Evolutionary conservation across 1,140 invertebrate genomes (phyloP), one percentile per base, ranked within the genome.

Genomic region (Leptinotarsa lineolata): DNA sequence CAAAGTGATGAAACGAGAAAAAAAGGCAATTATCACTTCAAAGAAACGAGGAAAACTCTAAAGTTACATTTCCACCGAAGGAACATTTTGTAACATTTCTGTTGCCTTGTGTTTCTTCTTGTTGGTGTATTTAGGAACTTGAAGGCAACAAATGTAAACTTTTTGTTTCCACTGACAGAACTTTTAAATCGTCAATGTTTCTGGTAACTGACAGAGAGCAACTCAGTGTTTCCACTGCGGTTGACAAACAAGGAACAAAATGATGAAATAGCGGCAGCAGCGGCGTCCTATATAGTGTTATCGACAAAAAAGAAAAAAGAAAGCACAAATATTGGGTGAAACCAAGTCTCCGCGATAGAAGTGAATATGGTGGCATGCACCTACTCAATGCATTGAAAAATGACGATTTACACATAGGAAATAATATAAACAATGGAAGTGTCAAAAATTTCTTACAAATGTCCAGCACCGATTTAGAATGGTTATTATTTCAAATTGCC

Each of bases 11-110:
- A 22, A 22, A 22, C 21, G 2, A 22, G 21, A 22, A 22, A 22
- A 2, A 22, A 22, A 22, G 1, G 2, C 1, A 22, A 22, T 22
- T 2, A 2, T 22, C 1, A 22, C 2, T 22, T 2, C 1, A 22
- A 22, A 22, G 21, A 22, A 22, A 22, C 2, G 21, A 2, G 21
- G 21, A 22, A 22, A 22, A 22, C 21, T 22, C 21, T 22, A 22
- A 22, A 65, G 4, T 16, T 22, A 65, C 11, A 2, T 13, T 39
- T 65, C n/a, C 64, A 66, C 64, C 16, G 64, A 15, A 44, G 64
- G 21, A 24, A 66, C 64, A 66, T 66, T 44, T 22, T 20, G 64
- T n/a, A 66, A 66, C 64, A 66, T 66, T 66, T 24, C 1, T 66
- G 64, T 66, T 66, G 30, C 30, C 64, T 44, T 66, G 30, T 66